Evolutionary conservation across 2,888 invertebrate genomes (phyloP).

Genomic region (Polietes domitor): DNA sequence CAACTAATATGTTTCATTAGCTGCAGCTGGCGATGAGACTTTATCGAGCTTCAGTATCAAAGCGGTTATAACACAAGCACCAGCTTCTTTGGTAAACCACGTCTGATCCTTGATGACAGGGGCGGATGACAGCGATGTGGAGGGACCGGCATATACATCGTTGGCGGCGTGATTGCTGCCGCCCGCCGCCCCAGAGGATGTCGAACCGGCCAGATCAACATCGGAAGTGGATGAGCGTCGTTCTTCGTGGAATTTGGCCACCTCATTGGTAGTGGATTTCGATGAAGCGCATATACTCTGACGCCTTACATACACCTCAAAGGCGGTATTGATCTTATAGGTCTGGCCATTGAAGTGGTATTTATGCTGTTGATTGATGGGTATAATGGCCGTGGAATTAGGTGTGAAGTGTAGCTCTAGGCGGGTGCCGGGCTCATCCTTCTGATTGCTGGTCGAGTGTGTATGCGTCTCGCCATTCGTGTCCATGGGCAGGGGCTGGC

Average conservation of each 20-base stretch:
- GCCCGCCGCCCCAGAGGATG: slow-evolving; percentile 53
- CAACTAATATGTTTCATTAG: slow-evolving; percentile 55
- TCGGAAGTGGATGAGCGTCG: slow-evolving; percentile 63
- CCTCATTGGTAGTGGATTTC: slow-evolving; percentile 58
- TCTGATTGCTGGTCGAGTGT: slow-evolving; percentile 72
- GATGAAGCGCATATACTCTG: slow-evolving; percentile 78
- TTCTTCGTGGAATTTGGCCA: slow-evolving; percentile 60
- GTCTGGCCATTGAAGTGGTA: slow-evolving; percentile 74
- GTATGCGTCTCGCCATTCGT: slow-evolving; percentile 74
- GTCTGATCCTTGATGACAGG: slow-evolving; percentile 77
- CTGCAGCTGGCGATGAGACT: slow-evolving; percentile 47
- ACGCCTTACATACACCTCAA: slow-evolving; percentile 79
- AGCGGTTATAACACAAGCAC: slow-evolving; percentile 80
- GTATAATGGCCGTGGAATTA: slow-evolving; percentile 76
- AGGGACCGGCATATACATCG: slow-evolving; percentile 49
- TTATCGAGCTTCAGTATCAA: slow-evolving; percentile 78
- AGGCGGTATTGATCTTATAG: slow-evolving; percentile 80
- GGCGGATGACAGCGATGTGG: slow-evolving; percentile 69
- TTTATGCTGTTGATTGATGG: slow-evolving; percentile 76
- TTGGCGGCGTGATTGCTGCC: slow-evolving; percentile 62
- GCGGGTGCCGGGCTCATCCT: slow-evolving; percentile 80
- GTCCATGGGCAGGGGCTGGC: slow-evolving; percentile 79
- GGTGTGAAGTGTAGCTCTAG: slow-evolving; percentile 79
- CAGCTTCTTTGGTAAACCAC: slow-evolving; percentile 81
- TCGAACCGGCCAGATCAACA: slow-evolving; percentile 53